Conservation (phyloP, 2,113 vertebrate genomes). For the Phylloscopus whistleri region DNA sequence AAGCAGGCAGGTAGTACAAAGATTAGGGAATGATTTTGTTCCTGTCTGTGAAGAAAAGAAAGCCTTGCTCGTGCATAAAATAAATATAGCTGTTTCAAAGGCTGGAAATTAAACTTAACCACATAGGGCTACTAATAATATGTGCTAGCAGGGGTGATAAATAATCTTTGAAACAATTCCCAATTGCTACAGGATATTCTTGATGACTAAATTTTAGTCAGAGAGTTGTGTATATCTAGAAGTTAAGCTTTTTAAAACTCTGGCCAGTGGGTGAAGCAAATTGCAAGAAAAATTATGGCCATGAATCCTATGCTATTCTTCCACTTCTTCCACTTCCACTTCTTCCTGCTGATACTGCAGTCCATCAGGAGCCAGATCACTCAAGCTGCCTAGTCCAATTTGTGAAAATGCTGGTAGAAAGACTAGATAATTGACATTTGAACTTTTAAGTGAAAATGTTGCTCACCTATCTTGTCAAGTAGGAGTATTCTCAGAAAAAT, state of each 20-base stretch:
- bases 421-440: not conserved
- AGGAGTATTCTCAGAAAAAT: not conserved
- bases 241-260: not conserved
- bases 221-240: not conserved
- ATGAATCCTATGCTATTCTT: not conserved
- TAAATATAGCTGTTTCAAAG: not conserved
- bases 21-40: not conserved
- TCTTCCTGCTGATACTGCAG: not conserved
- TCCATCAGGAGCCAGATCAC: not conserved
- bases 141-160: not conserved
- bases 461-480: not conserved
- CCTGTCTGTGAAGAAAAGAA: not conserved
- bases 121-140: not conserved
- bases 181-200: not conserved
- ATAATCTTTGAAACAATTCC: not conserved
- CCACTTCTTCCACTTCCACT: too few relatives aligned
- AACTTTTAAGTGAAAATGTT: not conserved
- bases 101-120: not conserved
- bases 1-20: not conserved
- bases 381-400: not conserved
- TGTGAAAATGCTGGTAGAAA: not conserved
- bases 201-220: not conserved
- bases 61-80: not conserved
- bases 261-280: not conserved
- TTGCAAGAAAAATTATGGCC: not conserved